Conservation (phyloP, 2,888 invertebrate genomes). For the Phengaris alcon region DNA sequence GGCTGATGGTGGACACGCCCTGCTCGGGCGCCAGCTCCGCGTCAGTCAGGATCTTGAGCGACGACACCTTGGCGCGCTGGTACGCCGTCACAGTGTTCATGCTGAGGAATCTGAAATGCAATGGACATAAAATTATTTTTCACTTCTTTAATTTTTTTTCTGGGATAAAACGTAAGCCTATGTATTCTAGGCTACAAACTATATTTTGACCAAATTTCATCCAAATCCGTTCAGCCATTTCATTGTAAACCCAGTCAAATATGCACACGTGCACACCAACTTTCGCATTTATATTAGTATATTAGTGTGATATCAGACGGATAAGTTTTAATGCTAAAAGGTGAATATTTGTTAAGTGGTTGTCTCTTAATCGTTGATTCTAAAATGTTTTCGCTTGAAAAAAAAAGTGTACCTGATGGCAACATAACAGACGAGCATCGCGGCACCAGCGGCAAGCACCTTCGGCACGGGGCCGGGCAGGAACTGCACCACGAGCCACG, state of each 20-base stretch:
- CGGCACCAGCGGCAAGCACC: slow-evolving; percentile 89
- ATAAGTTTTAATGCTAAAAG: too few species aligned
- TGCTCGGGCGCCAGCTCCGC: slow-evolving; percentile 45
- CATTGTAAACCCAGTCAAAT: too few species aligned
- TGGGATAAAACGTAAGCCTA: too few species aligned
- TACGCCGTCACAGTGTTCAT: slow-evolving; percentile 94
- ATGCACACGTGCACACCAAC: too few species aligned
- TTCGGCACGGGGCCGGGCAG: slow-evolving; percentile 87
- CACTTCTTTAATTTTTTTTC: too few species aligned
- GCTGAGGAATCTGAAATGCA: slow-evolving; percentile 84
- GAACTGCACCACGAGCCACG: slow-evolving; percentile 89
- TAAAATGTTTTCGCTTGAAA: not conserved
- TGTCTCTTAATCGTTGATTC: too few species aligned
- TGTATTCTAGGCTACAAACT: too few species aligned
- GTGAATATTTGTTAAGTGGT: too few species aligned
- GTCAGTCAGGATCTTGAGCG: slow-evolving; percentile 84
- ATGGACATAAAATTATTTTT: not conserved
- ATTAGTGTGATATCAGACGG: too few species aligned
- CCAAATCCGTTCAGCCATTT: too few species aligned
- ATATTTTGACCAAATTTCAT: too few species aligned
- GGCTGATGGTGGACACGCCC: slow-evolving; percentile 68
- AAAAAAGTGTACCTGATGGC: slow-evolving; percentile 82
- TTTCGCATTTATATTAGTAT: too few species aligned
- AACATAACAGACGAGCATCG: slow-evolving; percentile 90
- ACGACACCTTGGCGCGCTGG: slow-evolving; percentile 93